Conservation (phyloP, 2,888 invertebrate species). For the Agriopis marginaria region DNA sequence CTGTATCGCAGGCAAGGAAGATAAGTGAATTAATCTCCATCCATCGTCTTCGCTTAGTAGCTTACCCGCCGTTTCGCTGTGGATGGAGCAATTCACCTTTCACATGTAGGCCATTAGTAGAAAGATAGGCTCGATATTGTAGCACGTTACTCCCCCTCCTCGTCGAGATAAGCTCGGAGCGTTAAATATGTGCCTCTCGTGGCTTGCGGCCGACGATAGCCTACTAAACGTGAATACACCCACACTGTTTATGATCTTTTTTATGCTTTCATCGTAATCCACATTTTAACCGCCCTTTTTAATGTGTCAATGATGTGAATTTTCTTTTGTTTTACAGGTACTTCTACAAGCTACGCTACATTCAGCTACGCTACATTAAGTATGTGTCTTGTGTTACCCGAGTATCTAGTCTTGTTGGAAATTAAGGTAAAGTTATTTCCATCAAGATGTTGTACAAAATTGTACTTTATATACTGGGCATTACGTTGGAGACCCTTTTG, state of each 20-base stretch:
- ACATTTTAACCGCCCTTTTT: conserved; percentile 42
- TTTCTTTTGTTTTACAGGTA: conserved; percentile 55
- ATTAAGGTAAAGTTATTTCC: conserved; percentile 14
- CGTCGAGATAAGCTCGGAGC: conserved; percentile 73
- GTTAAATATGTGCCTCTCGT: conserved; percentile 76
- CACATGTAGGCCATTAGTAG: conserved; percentile 81
- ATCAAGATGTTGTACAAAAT: neutral
- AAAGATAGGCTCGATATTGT: conserved; percentile 79
- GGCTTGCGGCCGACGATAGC: conserved; percentile 65
- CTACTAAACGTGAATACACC: conserved; percentile 58
- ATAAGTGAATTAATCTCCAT: conserved; percentile 65
- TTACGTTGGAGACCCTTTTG: conserved; percentile 2
- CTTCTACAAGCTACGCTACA: conserved; percentile 7
- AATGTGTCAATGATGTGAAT: conserved; percentile 41
- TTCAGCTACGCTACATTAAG: neutral
- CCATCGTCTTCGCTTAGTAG: conserved; percentile 61
- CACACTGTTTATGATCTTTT: conserved; percentile 55
- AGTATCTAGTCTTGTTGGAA: neutral
- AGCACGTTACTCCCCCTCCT: conserved; percentile 65
- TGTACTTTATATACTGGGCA: neutral
- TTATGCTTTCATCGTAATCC: conserved; percentile 52
- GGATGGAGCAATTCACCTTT: conserved; percentile 79
- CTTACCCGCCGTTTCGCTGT: conserved; percentile 67
- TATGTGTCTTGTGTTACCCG: neutral
- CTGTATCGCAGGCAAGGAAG: conserved; percentile 34